Base-by-base conservation (phyloP, 2,113 vertebrate genomes). In the Saguinus midas region DNA sequence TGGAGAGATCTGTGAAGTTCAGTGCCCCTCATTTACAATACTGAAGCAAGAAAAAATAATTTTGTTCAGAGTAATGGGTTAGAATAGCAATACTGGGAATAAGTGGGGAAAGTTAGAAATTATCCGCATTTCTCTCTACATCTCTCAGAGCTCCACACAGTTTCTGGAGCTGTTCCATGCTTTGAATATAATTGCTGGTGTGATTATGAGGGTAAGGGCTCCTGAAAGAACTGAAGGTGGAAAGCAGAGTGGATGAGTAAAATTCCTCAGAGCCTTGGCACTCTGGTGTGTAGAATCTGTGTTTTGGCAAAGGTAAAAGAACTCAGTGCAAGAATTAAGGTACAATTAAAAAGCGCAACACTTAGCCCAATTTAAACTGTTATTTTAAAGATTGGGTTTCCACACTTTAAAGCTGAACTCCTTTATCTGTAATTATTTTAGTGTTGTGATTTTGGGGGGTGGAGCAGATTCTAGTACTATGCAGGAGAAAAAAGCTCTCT, bases 341-440 rank as follows among this genome's bases (percentile, higher is more conserved):
- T 91, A 64, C 40, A 72, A 78, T 61, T 55, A 82, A 79, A 84
- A 91, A 93, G 93, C 79, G 83, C 55, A 93, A 58, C 37, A 50
- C 25, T 61, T 70, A 95, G 27, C 45, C 86, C 32, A 43, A 35
- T 66, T 78, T n/a, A 64, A 94, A 66, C 81, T 17, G 0, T 85
- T 90, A 82, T n/a, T 96, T 92, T 90, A 85, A 92, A 94, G 66
- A 92, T 82, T 87, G 73, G 23, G 61, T 55, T 84, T 95, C 61
- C 27, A 48, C 23, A 64, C 37, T 87, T 97, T 88, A 75, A 95
- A 81, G n/a, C 64, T 35, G 37, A 95, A 81, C 43, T 88, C 57
- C 27, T 93, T 87, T 57, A 52, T 78, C 83, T 86, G 58, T 83
- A 75, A 89, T 93, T 91, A 86, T 79, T 68, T 95, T 50, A 94